Conservation (phyloP, 2,797 vertebrate genomes). For the Triplophysa bombifrons region DNA sequence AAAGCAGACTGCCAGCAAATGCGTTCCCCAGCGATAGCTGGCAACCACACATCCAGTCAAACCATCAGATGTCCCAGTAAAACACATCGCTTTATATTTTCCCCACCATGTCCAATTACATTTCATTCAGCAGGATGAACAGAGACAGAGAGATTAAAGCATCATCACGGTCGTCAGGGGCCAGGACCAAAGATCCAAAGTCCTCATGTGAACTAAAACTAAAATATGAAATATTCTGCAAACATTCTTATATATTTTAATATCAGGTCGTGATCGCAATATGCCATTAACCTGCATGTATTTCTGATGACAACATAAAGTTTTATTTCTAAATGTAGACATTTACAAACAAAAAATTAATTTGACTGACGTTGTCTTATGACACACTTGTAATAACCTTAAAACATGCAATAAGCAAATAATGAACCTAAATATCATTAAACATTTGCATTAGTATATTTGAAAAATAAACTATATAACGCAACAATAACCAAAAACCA, state of each 20-base stretch:
- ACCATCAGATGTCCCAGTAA: neutral
- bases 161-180: neutral
- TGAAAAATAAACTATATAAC: too few species aligned
- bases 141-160: constrained; percentile 32
- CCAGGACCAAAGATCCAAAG: constrained; percentile 4
- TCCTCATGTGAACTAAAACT: neutral
- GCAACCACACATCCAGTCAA: neutral
- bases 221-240: neutral
- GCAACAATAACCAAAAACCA: neutral
- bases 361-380: neutral
- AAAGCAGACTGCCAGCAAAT: neutral
- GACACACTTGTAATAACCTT: neutral
- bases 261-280: too few species aligned
- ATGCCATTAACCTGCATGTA: too few species aligned
- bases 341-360: neutral
- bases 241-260: neutral
- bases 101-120: constrained; percentile 32
- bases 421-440: neutral
- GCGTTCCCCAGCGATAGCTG: neutral
- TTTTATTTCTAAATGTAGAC: too few species aligned
- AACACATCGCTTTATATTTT: constrained; percentile 1
- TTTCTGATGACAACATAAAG: too few species aligned
- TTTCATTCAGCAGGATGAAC: constrained; percentile 38
- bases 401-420: neutral
- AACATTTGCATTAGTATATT: neutral